phyloP scores from a whole-genome alignment of 1,140 invertebrate species.

The Listronotus oregonensis region DNA sequence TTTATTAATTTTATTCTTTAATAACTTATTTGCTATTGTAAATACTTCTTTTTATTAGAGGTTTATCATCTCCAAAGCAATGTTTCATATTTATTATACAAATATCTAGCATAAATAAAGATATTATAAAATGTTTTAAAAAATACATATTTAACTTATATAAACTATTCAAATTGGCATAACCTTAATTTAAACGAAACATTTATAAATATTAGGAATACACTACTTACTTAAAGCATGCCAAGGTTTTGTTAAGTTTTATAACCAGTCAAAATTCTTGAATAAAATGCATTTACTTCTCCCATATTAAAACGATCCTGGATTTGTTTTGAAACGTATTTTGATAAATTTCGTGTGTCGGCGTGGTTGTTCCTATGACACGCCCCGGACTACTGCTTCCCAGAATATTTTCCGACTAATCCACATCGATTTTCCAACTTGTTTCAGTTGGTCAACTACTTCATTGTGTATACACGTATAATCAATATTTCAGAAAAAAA shows the following conservation, averaged over 20 bases:
- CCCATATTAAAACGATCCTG: slow-evolving; percentile 8
- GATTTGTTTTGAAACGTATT: slow-evolving; percentile 27
- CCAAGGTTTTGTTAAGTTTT: slow-evolving; percentile 13
- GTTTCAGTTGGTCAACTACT: slow-evolving; percentile 44
- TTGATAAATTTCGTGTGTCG: slow-evolving; percentile 20
- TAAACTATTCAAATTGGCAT: too few species aligned
- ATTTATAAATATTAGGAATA: too few species aligned
- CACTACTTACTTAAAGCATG: slow-evolving; percentile 28
- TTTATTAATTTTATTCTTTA: too few species aligned
- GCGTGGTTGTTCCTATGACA: slow-evolving; percentile 40
- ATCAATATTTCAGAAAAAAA: slow-evolving; percentile 28
- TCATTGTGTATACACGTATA: slow-evolving; percentile 33
- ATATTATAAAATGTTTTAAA: too few species aligned
- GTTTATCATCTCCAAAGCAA: too few species aligned
- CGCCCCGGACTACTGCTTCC: slow-evolving; percentile 47
- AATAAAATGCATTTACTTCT: slow-evolving; percentile 12
- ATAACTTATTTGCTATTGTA: too few species aligned
- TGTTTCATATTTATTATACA: too few species aligned
- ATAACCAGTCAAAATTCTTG: slow-evolving; percentile 10
- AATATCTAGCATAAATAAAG: too few species aligned
- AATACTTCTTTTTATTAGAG: too few species aligned
- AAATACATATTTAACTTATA: too few species aligned
- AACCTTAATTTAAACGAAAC: too few species aligned
- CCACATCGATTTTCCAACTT: slow-evolving; percentile 40
- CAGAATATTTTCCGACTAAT: slow-evolving; percentile 34